Conservation (phyloP, 1,140 invertebrate species). For the Aphelenchoides fujianensis region DNA sequence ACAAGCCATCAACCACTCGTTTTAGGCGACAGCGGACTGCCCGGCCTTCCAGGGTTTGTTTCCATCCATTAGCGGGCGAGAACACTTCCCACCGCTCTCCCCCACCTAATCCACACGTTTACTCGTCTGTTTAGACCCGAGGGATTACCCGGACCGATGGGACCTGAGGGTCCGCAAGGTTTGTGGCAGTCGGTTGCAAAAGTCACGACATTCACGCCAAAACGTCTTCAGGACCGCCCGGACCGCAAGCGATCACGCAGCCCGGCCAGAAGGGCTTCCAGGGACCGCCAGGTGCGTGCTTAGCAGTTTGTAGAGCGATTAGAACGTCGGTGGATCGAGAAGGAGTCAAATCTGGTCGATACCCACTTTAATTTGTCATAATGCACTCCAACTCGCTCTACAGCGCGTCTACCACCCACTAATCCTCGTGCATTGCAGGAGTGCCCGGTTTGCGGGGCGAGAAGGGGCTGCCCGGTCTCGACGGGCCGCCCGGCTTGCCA, state of each 20-base stretch:
- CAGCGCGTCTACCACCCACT: background rate
- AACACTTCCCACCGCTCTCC: too few relatives aligned
- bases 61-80: background rate
- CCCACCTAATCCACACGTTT: too few relatives aligned
- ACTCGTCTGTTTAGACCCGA: background rate
- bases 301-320: too few relatives aligned
- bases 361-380: too few relatives aligned
- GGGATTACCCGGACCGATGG: background rate
- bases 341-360: too few relatives aligned
- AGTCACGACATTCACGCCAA: too few relatives aligned
- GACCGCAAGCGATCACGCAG: background rate
- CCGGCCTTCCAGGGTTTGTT: slow-evolving; percentile 12
- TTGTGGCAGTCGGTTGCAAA: too few relatives aligned
- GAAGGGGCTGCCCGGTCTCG: slow-evolving; percentile 13
- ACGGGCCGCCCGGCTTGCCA: slow-evolving; percentile 49
- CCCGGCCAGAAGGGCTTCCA: slow-evolving; percentile 4
- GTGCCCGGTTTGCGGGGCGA: slow-evolving; percentile 23
- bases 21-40: slow-evolving; percentile 29
- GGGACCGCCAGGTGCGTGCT: background rate
- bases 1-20: background rate
- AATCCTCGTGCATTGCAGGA: background rate
- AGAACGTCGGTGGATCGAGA: too few relatives aligned
- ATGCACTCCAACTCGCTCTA: too few relatives aligned
- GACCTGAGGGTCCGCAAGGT: background rate
- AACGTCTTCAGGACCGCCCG: background rate